A percentile compares a stretch with the other conserved stretches of the same genome.
phyloP scores from a whole-genome alignment of 2,113 vertebrate genomes.

The Engraulis encrasicolus region DNA sequence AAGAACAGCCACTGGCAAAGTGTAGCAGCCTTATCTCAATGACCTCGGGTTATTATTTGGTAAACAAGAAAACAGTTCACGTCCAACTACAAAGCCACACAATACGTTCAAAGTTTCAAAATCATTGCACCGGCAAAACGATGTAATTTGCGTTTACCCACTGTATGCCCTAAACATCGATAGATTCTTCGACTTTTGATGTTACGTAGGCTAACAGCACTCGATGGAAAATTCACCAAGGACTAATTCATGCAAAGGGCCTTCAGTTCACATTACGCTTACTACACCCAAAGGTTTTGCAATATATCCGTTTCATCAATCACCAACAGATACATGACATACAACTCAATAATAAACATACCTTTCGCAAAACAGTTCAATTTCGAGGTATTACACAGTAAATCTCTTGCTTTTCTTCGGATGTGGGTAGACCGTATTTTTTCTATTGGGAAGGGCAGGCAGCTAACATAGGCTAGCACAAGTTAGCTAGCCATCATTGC shows the following conservation, averaged over 20 bases:
- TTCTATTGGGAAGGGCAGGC: constrained; percentile 17
- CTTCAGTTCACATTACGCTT: constrained; percentile 4
- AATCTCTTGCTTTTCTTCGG: neutral
- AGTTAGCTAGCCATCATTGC: constrained; percentile 4
- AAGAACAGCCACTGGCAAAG: neutral
- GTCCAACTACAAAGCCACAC: neutral
- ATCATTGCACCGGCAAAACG: neutral
- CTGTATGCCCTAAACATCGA: neutral
- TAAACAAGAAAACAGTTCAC: neutral
- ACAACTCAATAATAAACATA: neutral
- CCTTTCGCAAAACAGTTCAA: neutral
- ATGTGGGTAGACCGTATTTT: neutral
- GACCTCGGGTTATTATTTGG: constrained; percentile 4
- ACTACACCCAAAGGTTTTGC: neutral
- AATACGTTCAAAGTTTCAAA: neutral
- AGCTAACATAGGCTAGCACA: constrained; percentile 14
- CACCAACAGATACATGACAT: neutral
- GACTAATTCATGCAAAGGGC: constrained; percentile 19
- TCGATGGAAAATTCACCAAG: constrained; percentile 10
- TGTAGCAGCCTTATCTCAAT: constrained; percentile 17
- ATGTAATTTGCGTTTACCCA: neutral
- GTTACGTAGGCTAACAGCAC: neutral
- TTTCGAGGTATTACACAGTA: neutral
- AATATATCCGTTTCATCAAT: neutral
- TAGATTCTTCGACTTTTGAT: neutral